Base-by-base conservation (phyloP, 1,140 invertebrate species). In the Caenorhabditis tropicalis region DNA sequence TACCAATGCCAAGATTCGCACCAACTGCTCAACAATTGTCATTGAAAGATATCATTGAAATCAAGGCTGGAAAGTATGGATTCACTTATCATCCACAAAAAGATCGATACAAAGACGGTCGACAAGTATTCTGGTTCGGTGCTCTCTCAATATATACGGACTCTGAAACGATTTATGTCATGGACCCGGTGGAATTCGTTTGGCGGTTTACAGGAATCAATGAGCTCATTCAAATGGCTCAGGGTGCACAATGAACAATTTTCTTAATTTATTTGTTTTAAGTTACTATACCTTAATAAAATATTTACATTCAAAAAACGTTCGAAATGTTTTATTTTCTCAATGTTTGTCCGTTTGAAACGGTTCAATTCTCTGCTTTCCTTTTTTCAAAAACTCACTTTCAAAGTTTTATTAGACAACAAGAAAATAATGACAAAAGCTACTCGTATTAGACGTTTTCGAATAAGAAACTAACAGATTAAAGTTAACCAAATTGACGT, bases 121-220 rank as follows among this genome's bases (percentile, higher is more conserved):
- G 70, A 82, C 84, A 85, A 48, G 84, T 85, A 10, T 85, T 51
- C 46, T 85, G 84, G 84, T 85, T 85, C 46, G 84, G 84, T 31
- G 27, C 84, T 10, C 24, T 82, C 3, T 85, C 84, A 6, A 82
- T 85, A 10, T 85, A 79, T 31, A 21, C 82, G 43, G 80, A 85
- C 33, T 36, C 82, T 6, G 84, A 81, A 12, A 74, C 82, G 39
- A 65, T 85, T 0, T 85, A 60, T 46, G 43, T 49, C 0, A 82
- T 85, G 79, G 56, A 82, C 51, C 80, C 81, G n/a, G 7, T 43
- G 56, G 60, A 65, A 56, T 51, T 85, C 19, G 51, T 53, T 12
- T 85, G 84, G 84, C 29, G 79, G 5, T n/a, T 81, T 24, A n/a
- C 48, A 46, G 80, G 79, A 15, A 27, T 82, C n/a, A 33, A 82